These are phyloP conservation scores for Megalurothrips usitatus DNA, from an alignment of 2,888 invertebrate species.

Conservation along the genomic window DNA sequence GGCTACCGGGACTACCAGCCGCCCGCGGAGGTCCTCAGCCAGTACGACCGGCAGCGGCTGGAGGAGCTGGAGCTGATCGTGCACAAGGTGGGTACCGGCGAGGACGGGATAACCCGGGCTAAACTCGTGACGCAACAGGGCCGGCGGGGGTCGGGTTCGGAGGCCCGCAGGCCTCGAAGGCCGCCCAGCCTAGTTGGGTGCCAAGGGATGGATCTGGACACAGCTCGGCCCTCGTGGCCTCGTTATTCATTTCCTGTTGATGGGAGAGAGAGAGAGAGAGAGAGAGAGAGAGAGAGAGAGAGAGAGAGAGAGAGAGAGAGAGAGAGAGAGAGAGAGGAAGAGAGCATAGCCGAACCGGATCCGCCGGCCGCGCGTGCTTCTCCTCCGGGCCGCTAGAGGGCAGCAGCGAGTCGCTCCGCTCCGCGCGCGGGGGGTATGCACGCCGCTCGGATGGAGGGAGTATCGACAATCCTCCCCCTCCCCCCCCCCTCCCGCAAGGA, in stretches of 20 bases:
- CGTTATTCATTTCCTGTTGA: conserved; percentile 6
- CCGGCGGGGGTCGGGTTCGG: not conserved
- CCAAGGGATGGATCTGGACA: not conserved
- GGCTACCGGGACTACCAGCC: conserved; percentile 77
- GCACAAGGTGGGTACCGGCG: conserved; percentile 38
- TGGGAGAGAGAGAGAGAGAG: not conserved
- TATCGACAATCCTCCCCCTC: no score
- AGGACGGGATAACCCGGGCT: not conserved
- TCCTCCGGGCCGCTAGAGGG: not conserved
- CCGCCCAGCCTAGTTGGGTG: no score
- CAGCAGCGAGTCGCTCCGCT: not conserved
- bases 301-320: not conserved
- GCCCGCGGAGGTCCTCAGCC: conserved; percentile 59
- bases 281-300: not conserved
- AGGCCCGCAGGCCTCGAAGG: not conserved
- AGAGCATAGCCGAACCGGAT: not conserved
- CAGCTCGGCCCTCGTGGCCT: not conserved
- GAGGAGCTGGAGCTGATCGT: conserved; percentile 37
- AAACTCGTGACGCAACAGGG: not conserved
- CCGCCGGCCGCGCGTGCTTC: not conserved
- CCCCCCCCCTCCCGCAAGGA: no score
- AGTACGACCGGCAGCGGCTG: conserved; percentile 32
- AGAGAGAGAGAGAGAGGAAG: not conserved
- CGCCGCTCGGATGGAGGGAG: no score
- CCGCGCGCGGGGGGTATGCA: no score